Evolutionary conservation across 2,113 vertebrate genomes (phyloP).

Genomic region (Phalacrocorax pelagicus): DNA sequence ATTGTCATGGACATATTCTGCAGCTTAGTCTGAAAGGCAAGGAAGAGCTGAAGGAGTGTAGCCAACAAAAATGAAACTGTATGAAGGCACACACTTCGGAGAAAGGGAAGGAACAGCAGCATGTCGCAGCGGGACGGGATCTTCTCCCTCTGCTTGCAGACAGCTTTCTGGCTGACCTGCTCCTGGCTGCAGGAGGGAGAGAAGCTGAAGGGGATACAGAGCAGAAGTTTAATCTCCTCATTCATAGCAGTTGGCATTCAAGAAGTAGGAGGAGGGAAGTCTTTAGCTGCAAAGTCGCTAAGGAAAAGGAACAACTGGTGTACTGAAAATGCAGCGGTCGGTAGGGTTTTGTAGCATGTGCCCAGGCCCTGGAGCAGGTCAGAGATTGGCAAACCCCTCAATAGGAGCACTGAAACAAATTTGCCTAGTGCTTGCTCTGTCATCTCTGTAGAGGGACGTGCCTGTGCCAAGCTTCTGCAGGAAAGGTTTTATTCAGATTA

Average conservation of each 20-base stretch:
- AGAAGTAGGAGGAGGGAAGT: neutral
- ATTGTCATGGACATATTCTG: neutral
- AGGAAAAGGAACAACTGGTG: neutral
- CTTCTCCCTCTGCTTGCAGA: neutral
- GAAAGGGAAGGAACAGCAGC: neutral
- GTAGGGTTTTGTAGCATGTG: neutral
- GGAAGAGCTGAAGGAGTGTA: neutral
- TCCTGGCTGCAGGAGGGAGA: neutral
- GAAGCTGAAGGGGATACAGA: neutral
- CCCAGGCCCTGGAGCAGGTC: neutral
- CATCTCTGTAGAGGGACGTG: accelerated
- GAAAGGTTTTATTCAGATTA: neutral
- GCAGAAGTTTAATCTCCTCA: neutral
- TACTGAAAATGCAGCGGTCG: neutral
- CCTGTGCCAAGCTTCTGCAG: neutral
- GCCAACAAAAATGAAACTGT: neutral
- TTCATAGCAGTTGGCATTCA: neutral
- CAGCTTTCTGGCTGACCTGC: neutral
- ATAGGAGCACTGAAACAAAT: neutral
- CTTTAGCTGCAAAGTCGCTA: neutral
- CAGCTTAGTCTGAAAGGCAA: neutral
- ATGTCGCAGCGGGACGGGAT: neutral
- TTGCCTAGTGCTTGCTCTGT: neutral
- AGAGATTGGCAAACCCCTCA: neutral
- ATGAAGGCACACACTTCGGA: neutral